These are phyloP conservation scores for Apomyelois bistriatella DNA, from an alignment of 2,888 invertebrate species.

Conservation along the genomic window DNA sequence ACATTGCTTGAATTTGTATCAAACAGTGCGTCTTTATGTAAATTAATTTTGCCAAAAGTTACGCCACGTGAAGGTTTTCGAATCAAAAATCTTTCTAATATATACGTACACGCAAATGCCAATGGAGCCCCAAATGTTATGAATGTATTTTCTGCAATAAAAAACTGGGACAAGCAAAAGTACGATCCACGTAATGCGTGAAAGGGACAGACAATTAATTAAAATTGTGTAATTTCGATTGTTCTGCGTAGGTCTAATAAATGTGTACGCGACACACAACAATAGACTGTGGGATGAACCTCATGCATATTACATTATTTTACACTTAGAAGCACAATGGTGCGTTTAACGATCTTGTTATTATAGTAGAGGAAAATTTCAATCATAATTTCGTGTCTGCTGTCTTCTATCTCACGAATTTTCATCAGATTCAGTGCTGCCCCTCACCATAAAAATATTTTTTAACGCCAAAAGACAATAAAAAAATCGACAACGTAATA, in stretches of 20 bases:
- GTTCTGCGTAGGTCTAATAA: slow-evolving; percentile 38
- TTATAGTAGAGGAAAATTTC: not conserved
- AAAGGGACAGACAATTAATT: slow-evolving; percentile 26
- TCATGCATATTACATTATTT: slow-evolving; percentile 27
- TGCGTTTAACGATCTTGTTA: slow-evolving; percentile 28
- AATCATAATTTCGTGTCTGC: not conserved
- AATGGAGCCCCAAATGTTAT: not conserved
- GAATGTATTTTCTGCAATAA: not conserved
- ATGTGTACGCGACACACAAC: slow-evolving; percentile 35
- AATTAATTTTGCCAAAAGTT: no score
- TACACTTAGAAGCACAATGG: slow-evolving; percentile 42
- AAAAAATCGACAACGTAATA: no score
- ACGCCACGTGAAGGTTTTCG: no score
- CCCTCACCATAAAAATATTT: no score
- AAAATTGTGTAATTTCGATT: slow-evolving; percentile 40
- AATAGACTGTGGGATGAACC: slow-evolving; percentile 58
- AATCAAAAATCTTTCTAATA: no score
- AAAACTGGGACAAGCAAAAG: slow-evolving; percentile 2
- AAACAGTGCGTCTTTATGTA: no score
- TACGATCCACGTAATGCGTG: not conserved
- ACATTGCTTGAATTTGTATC: no score
- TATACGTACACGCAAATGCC: no score
- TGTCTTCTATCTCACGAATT: not conserved
- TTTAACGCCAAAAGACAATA: no score
- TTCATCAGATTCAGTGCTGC: not conserved